Conservation (phyloP, 2,113 vertebrate species). For the Salvelinus sp. region DNA sequence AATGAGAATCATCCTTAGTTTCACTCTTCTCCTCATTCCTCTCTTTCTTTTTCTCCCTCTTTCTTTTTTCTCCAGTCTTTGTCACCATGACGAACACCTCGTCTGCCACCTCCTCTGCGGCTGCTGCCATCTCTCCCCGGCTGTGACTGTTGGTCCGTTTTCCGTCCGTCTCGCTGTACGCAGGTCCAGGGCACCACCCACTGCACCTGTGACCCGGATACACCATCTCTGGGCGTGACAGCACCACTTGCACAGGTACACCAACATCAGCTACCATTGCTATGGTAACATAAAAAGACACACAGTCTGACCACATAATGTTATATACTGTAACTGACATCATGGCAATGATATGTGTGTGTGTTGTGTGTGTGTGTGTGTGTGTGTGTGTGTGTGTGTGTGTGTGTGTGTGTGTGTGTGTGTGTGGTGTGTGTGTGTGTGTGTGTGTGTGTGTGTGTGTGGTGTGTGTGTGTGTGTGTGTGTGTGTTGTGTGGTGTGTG, state of each 20-base stretch:
- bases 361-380: too few relatives aligned
- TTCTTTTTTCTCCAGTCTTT: slow-evolving; percentile 61
- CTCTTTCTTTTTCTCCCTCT: not conserved
- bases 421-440: not conserved
- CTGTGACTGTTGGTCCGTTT: slow-evolving; percentile 66
- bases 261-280: not conserved
- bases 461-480: not conserved
- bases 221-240: slow-evolving; percentile 75
- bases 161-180: slow-evolving; percentile 78
- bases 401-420: slow-evolving; percentile 23
- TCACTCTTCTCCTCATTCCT: not conserved
- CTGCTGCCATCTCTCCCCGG: slow-evolving; percentile 52
- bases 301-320: not conserved
- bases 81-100: slow-evolving; percentile 69
- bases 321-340: not conserved
- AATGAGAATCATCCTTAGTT: not conserved
- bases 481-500: slow-evolving; percentile 31
- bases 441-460: not conserved
- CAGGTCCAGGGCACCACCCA: slow-evolving; percentile 73
- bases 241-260: slow-evolving; percentile 79
- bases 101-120: slow-evolving; percentile 47
- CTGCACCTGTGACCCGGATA: slow-evolving; percentile 86
- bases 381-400: not conserved
- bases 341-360: not conserved
- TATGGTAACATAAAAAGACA: not conserved